Conservation (phyloP, 2,113 vertebrate species). For the Thermophis baileyi region DNA sequence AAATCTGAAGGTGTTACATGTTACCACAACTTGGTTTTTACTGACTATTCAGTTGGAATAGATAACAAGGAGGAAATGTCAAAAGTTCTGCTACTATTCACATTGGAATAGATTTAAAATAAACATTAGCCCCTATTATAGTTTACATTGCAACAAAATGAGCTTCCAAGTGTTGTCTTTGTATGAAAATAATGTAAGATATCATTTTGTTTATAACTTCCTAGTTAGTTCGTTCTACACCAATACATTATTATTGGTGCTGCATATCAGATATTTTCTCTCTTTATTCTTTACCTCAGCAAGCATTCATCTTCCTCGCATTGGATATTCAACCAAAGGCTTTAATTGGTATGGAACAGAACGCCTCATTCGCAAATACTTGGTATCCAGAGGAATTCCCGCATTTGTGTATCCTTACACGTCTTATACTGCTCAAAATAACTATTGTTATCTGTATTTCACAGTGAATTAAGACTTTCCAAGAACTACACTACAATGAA, state of each 20-base stretch:
- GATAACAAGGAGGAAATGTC: too few relatives aligned
- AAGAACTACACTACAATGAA: neutral
- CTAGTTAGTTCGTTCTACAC: neutral
- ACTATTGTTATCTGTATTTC: neutral
- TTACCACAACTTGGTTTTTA: neutral
- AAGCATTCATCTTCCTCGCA: conserved; percentile 89
- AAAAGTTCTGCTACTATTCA: neutral
- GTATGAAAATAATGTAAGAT: neutral
- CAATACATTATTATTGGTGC: neutral
- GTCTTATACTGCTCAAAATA: neutral
- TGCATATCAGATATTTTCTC: neutral
- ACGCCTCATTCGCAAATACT: conserved; percentile 85
- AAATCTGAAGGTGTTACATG: neutral
- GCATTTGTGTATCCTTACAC: conserved; percentile 85
- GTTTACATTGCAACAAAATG: neutral
- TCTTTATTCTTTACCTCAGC: conserved; percentile 65
- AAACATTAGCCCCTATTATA: neutral
- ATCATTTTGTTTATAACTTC: neutral
- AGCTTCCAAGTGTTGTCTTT: neutral
- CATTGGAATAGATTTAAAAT: neutral
- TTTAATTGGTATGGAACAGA: conserved; percentile 98
- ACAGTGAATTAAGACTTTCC: neutral
- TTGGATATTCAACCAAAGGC: conserved; percentile 84
- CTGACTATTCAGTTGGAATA: neutral
- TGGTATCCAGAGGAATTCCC: conserved; percentile 79